Evolutionary conservation across 2,888 invertebrate genomes (phyloP), one percentile per base, ranked within the genome.

Genomic region (Carterocephalus palaemon): DNA sequence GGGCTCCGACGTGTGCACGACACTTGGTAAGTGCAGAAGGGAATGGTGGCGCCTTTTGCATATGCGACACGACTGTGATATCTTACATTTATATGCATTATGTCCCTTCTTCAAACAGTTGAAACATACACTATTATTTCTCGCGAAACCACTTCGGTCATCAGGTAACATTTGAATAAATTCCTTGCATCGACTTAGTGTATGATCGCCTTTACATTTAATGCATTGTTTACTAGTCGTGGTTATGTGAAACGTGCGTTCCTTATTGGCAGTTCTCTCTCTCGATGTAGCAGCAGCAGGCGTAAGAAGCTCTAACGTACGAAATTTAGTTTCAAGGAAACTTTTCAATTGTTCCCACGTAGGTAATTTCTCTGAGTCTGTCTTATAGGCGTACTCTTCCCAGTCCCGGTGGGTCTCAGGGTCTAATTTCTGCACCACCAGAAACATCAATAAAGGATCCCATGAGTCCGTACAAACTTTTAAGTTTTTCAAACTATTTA

Each of bases 391-490:
- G 37, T 47, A 10, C 10, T 53, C 33, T 45, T 60, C 57, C 55
- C 52, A 60, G 0, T 50, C 42, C 4, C 49, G 51, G n/a, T 51
- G 55, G 29, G 57, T 34, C 16, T 58, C 56, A 15, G 51, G 46
- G 38, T 60, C 60, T 37, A 57, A 28, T 24, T 55, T 59, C 29
- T 56, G 57, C 4, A 37, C 36, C 0, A 57, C 46, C 4, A 60
- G 36, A 48, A 53, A 57, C 33, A 61, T 48, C 6, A 60, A 49
- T 19, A 61, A 3, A 7, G 53, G 53, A 48, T 59, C 56, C 57
- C 48, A 61, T 16, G 50, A 49, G 10, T 52, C 49, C 0, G 47
- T 54, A 4, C 9, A 2, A 6, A 60, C 36, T 4, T 49, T 26
- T 7, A 59, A n/a, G 36, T 59, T 54, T 8, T 52, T 37, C 5